Conservation (phyloP, 2,113 vertebrate species). For the Laterallus jamaicensis region DNA sequence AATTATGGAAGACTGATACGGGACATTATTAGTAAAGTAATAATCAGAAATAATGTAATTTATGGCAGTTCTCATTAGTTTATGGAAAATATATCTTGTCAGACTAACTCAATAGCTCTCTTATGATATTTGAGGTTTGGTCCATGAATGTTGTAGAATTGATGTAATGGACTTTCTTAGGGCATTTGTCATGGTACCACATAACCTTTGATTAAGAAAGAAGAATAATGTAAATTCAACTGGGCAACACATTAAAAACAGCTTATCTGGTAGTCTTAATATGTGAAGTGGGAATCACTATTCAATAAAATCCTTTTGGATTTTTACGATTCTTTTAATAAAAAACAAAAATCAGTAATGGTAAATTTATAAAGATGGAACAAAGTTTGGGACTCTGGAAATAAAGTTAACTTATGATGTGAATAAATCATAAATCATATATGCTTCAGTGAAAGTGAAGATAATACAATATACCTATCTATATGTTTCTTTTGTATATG, state of each 20-base stretch:
- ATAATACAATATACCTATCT: not conserved
- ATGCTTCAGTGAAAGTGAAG: not conserved
- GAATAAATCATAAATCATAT: not conserved
- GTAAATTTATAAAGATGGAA: not conserved
- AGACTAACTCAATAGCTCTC: conserved; percentile 20
- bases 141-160: not conserved
- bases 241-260: not conserved
- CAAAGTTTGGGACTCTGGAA: not conserved
- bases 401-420: not conserved
- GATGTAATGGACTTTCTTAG: conserved; percentile 43
- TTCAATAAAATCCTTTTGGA: not conserved
- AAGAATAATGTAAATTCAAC: not conserved
- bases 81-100: conserved; percentile 44
- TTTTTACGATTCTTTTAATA: not conserved
- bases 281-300: not conserved
- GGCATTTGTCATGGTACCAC: conserved; percentile 26
- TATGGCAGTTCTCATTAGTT: conserved; percentile 44
- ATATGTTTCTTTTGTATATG: not conserved
- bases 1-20: conserved; percentile 29
- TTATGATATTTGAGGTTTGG: not conserved
- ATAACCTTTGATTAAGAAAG: conserved; percentile 23
- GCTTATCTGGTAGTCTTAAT: not conserved
- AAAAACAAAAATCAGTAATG: not conserved
- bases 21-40: conserved; percentile 48
- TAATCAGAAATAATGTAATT: conserved; percentile 55